Conservation (phyloP, 2,888 invertebrate species). For the Leucophenga maculata region DNA sequence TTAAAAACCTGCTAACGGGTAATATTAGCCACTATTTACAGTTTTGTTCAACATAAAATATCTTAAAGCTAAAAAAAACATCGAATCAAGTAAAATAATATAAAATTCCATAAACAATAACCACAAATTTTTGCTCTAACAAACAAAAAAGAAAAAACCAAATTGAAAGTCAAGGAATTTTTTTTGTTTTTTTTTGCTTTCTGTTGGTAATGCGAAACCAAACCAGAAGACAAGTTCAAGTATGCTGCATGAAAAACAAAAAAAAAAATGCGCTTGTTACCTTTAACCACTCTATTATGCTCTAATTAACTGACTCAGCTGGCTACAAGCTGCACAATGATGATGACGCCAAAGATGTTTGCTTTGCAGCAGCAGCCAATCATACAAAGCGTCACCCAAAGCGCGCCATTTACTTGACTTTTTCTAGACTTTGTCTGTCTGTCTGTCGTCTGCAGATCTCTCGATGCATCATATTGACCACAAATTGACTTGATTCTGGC, state of each 20-base stretch:
- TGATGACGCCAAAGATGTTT: neutral
- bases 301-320: conserved; percentile 51
- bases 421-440: too few relatives aligned
- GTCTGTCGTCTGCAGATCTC: neutral
- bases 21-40: neutral
- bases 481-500: conserved; percentile 34
- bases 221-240: neutral
- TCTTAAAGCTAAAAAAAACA: too few relatives aligned
- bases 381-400: neutral
- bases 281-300: conserved; percentile 43
- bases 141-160: too few relatives aligned
- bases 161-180: neutral
- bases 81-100: too few relatives aligned
- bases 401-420: too few relatives aligned
- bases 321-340: conserved; percentile 1
- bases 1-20: conserved; percentile 15
- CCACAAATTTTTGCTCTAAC: conserved; percentile 32
- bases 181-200: neutral
- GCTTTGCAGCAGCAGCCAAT: neutral
- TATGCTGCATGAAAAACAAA: neutral
- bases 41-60: neutral
- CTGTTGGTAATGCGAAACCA: too few relatives aligned
- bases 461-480: conserved; percentile 43
- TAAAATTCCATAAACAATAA: conserved; percentile 16
- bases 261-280: conserved; percentile 6